Evolutionary conservation across 2,888 invertebrate species (phyloP), one percentile per base, ranked within the genome.

Genomic region (Phorcus lineatus): DNA sequence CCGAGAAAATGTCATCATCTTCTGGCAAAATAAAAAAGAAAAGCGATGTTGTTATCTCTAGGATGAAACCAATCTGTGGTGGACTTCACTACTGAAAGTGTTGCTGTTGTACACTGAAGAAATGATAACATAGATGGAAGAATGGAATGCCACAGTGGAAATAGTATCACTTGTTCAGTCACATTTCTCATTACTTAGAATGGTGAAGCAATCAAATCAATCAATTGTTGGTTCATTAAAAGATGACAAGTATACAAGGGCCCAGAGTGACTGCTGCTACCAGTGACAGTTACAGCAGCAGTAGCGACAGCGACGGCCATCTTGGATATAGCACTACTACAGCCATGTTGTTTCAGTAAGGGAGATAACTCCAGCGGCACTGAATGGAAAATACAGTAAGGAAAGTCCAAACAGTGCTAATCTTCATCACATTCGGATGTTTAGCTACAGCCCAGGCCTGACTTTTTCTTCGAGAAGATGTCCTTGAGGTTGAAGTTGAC

Each of bases 401-500:
- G 13, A 24, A 62, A 62, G 62, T 62, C 62, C 62, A 24, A 9
- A 24, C 62, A 62, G n/a, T 62, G 28, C 62, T 28, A 36, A 70
- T 36, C 16, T 9, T 70, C 47, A 36, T n/a, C 16, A 28, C 31
- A n/a, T 19, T 52, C 22, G 19, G 52, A 36, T 28, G 22, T 52
- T 52, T 74, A 74, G 52, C 74, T 74, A 52, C 74, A 74, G 74
- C 74, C 87, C 24, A 91, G 83, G 36, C 90, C 89, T 53, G 89
- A 87, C 83, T 92, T 92, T 86, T 91, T 91, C 88, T 91, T 92
- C 78, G 88, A 87, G 87, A 92, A 91, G 77, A 92, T 95, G 91
- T 96, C 96, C 93, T 96, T 96, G 88, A 97, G 94, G 94, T 97
- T 96, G 88, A 96, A 95, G 92, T 96, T 95, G 88, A 96, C 95